Percentiles rank a stretch among this genome's conserved stretches.
Conservation (phyloP, 2,888 invertebrate genomes). For the Trimorus sp. region DNA sequence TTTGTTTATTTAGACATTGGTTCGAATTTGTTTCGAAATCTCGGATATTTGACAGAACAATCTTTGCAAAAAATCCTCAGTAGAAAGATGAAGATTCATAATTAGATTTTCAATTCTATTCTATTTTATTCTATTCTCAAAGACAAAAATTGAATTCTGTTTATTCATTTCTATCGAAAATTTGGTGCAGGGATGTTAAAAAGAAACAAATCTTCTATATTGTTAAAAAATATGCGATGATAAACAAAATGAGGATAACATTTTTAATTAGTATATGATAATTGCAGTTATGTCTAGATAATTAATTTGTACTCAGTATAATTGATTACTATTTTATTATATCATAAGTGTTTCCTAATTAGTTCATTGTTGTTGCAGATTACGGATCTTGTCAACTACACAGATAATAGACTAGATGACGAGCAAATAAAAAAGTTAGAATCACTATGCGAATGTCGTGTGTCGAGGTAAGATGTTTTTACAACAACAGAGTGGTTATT, state of each 20-base stretch:
- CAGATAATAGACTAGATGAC: constrained; percentile 69
- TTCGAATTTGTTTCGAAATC: background rate
- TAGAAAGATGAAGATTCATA: too few relatives aligned
- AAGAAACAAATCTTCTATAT: too few relatives aligned
- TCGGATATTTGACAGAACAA: too few relatives aligned
- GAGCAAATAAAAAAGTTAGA: constrained; percentile 73
- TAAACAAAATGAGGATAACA: too few relatives aligned
- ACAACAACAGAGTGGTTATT: background rate
- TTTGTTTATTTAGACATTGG: background rate
- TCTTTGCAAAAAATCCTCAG: too few relatives aligned
- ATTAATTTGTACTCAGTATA: background rate
- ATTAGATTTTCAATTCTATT: too few relatives aligned
- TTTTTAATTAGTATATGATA: too few relatives aligned
- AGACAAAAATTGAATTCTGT: too few relatives aligned
- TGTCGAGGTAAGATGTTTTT: constrained; percentile 74
- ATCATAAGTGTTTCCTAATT: constrained; percentile 17
- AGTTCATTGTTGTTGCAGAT: constrained; percentile 67
- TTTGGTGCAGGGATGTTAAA: too few relatives aligned
- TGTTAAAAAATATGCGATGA: too few relatives aligned
- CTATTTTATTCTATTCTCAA: too few relatives aligned
- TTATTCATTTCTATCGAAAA: too few relatives aligned
- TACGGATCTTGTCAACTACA: constrained; percentile 24
- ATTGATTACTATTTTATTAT: background rate
- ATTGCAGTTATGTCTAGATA: background rate
- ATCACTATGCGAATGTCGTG: constrained; percentile 77